These are phyloP conservation scores for Leuciscus idus DNA, from an alignment of 2,113 vertebrate species.

Conservation along the genomic window DNA sequence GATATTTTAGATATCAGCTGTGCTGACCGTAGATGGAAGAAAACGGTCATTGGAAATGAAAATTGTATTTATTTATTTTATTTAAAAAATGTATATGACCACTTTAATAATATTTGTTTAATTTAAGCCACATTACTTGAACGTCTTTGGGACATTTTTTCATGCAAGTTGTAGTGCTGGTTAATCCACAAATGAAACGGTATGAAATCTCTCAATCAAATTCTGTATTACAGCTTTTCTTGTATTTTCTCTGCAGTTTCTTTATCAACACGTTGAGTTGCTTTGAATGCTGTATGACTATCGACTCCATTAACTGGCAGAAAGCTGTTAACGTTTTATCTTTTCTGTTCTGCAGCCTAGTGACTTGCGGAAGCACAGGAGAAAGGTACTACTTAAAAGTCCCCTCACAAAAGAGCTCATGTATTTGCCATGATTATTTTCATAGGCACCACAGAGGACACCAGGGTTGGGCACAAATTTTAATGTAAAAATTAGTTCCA, in stretches of 20 bases:
- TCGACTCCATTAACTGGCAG: not conserved
- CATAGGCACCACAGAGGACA: not conserved
- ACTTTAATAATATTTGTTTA: not conserved
- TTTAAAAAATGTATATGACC: not conserved
- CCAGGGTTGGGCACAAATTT: not conserved
- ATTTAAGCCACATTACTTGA: not conserved
- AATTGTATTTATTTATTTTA: no score
- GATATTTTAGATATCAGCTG: not conserved
- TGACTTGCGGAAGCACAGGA: constrained; percentile 95
- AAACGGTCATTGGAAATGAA: not conserved
- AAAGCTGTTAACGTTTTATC: not conserved
- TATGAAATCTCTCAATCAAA: not conserved
- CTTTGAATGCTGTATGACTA: not conserved
- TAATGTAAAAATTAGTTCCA: not conserved
- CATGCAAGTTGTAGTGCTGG: not conserved
- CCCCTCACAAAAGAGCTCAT: not conserved
- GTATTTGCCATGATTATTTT: not conserved
- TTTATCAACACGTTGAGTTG: not conserved
- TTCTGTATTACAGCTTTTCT: not conserved
- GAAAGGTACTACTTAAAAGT: constrained; percentile 89
- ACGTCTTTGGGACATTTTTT: not conserved
- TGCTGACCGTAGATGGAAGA: not conserved
- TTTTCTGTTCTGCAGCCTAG: constrained; percentile 82
- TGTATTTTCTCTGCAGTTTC: not conserved
- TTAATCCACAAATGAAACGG: not conserved